Base-by-base conservation (phyloP, 1,140 invertebrate genomes). In the Tenebrio molitor region DNA sequence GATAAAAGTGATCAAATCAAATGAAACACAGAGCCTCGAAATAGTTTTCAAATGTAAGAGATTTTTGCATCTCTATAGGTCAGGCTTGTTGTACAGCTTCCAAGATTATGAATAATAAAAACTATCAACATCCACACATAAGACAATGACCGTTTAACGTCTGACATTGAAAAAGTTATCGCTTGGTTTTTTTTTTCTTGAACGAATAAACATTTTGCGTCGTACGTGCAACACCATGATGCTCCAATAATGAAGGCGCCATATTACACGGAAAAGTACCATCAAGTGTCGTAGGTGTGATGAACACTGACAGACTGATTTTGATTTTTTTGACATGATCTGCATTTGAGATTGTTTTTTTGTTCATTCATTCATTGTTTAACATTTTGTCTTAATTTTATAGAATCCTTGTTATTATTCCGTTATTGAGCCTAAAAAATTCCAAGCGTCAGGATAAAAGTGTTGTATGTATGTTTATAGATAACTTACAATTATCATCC, bases 121-220 rank as follows among this genome's bases (percentile, higher is more conserved):
- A 58, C 50, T 25, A 25, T 25, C 50, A 58, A 58, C 50, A 58
- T 58, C 50, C 50, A 58, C 50, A 23, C 50, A 58, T 0, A 58
- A 58, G 50, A 58, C 50, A 58, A 58, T 58, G 50, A 58, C 50
- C 50, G 50, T 58, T 58, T 58, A 58, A 58, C 50, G 50, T 58
- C 50, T 58, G 50, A 58, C 50, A 58, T 58, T 58, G 50, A 58
- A 58, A 58, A 58, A 58, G 50, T 58, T 58, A 58, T 58, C 50
- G 21, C 16, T 19, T 58, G 50, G 2, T 39, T 25, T 50, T 50
- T 44, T 50, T 50, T 10, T 41, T 29, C n/a, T 58, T 17, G 12
- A 29, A 25, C 23, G 50, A 29, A 58, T 58, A 58, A 58, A 58
- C 50, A 58, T 58, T 58, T 58, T 58, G 50, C 50, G 50, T 58